Evolutionary conservation across 2,888 invertebrate genomes (phyloP).

Genomic region (Heliconius cydno): DNA sequence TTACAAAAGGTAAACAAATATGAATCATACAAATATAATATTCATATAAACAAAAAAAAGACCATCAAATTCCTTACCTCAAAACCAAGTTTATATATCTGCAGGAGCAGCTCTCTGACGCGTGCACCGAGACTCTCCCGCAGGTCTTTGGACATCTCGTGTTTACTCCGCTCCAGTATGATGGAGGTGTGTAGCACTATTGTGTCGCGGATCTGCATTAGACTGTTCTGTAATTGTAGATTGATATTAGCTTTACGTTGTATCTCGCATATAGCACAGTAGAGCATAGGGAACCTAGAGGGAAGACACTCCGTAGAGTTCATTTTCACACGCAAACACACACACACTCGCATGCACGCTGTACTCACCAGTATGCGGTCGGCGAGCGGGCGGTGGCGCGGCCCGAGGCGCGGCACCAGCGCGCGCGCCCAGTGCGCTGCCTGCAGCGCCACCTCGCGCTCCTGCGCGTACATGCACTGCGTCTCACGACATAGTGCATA

Average conservation of each 20-base stretch:
- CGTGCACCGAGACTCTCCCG: conserved; percentile 61
- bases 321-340: too few species aligned
- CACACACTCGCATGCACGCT: background rate
- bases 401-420: conserved; percentile 75
- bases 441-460: conserved; percentile 91
- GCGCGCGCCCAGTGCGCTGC: conserved; percentile 92
- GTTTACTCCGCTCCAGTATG: conserved; percentile 60
- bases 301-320: too few species aligned
- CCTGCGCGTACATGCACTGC: conserved; percentile 90
- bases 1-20: too few species aligned
- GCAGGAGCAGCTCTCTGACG: conserved; percentile 85
- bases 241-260: too few species aligned
- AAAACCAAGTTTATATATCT: conserved; percentile 95
- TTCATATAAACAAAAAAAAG: too few species aligned
- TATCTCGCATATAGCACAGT: too few species aligned
- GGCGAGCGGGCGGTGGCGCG: conserved; percentile 52
- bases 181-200: conserved; percentile 62
- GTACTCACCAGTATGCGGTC: conserved; percentile 46
- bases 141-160: conserved; percentile 54
- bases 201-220: conserved; percentile 69
- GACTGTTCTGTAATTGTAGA: conserved; percentile 57
- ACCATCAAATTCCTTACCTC: conserved; percentile 83
- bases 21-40: too few species aligned
- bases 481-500: conserved; percentile 88
- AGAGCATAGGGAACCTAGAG: too few species aligned